These are phyloP conservation scores for Anoplopoma fimbria DNA, from an alignment of 2,113 vertebrate species.

Conservation along the genomic window DNA sequence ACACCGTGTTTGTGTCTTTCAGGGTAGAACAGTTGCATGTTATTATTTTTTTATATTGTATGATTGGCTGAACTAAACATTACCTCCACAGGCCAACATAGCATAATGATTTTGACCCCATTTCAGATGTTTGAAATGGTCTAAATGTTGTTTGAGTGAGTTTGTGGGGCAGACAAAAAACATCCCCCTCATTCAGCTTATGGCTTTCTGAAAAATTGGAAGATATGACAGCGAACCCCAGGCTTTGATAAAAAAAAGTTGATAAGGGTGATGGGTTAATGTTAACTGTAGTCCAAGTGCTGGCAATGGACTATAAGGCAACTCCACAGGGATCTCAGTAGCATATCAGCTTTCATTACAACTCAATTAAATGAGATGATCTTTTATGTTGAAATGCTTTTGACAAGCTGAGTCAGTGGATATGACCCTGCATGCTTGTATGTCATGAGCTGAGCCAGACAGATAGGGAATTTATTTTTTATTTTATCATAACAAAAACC, in stretches of 20 bases:
- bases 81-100: neutral
- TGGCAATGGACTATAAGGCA: neutral
- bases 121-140: neutral
- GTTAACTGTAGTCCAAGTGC: neutral
- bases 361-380: neutral
- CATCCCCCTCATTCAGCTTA: neutral
- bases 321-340: neutral
- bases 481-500: neutral
- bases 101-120: neutral
- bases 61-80: neutral
- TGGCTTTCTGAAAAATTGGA: neutral
- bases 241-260: neutral
- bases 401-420: slow-evolving; percentile 2
- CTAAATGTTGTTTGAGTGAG: neutral
- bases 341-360: neutral
- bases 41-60: neutral
- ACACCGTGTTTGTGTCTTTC: no score
- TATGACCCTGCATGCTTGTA: neutral
- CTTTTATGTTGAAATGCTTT: neutral
- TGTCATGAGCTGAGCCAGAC: neutral
- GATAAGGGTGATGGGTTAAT: neutral
- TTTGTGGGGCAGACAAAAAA: neutral
- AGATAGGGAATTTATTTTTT: neutral
- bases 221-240: neutral
- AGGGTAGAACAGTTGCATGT: neutral